Conservation (phyloP, 2,797 vertebrate genomes). For the Cygnus olor region DNA sequence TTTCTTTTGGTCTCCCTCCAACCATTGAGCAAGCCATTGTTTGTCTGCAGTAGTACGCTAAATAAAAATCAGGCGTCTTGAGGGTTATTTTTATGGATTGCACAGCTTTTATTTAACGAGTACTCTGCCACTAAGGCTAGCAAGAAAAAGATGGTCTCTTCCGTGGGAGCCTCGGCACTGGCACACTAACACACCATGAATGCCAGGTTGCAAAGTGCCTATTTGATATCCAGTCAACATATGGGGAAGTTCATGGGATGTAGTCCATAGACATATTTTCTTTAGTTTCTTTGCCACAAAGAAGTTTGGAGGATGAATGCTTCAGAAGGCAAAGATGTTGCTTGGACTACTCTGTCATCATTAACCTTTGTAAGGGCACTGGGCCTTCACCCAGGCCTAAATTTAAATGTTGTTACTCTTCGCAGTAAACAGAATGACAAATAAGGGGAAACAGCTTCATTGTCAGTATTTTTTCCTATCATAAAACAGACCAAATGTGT, state of each 20-base stretch:
- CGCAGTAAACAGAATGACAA: neutral
- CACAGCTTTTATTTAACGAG: neutral
- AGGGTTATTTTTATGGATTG: neutral
- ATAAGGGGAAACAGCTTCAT: neutral
- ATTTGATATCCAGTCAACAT: neutral
- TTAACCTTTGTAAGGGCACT: neutral
- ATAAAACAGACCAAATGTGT: neutral
- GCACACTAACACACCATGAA: neutral
- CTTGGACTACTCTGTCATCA: neutral
- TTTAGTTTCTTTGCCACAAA: neutral
- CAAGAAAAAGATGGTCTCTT: neutral
- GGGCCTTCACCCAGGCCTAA: neutral
- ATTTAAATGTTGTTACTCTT: neutral
- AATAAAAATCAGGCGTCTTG: neutral
- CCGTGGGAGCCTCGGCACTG: neutral
- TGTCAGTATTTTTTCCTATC: neutral
- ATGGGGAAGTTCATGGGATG: neutral
- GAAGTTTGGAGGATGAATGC: neutral
- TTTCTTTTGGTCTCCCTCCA: neutral
- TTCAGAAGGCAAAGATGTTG: neutral
- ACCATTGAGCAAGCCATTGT: neutral
- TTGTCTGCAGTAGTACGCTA: neutral
- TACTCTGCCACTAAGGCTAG: neutral
- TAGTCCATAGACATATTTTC: rapidly evolving
- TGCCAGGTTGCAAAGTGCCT: neutral